Evolutionary conservation across 1,140 invertebrate species (phyloP).

Genomic region (Radopholus similis): DNA sequence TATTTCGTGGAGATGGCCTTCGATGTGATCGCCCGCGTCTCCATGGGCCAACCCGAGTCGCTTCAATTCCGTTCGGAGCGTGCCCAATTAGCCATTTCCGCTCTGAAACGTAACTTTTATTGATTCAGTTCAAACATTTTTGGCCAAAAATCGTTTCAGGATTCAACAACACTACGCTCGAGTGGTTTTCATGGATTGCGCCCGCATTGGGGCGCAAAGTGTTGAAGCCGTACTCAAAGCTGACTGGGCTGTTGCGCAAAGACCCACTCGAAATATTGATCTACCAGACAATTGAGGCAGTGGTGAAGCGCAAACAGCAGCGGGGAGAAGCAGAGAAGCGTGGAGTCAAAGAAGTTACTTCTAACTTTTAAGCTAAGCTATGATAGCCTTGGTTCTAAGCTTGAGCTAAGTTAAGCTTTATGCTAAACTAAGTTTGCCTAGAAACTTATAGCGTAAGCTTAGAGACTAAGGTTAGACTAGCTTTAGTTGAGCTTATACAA

Average conservation of each 20-base stretch:
- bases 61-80: conserved; percentile 34
- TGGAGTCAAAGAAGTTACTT: too few species aligned
- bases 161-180: conserved; percentile 4
- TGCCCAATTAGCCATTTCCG: neutral
- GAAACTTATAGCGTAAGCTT: too few species aligned
- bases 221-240: neutral
- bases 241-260: neutral
- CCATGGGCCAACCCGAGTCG: conserved; percentile 44
- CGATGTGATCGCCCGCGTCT: conserved; percentile 46
- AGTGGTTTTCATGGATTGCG: conserved; percentile 7
- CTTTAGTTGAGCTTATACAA: too few species aligned
- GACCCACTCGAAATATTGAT: neutral
- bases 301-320: neutral
- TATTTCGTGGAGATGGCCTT: conserved; percentile 48
- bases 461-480: too few species aligned
- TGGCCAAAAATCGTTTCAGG: too few species aligned
- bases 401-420: too few species aligned
- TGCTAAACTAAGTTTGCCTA: too few species aligned
- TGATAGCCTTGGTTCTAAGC: too few species aligned
- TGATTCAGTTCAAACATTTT: too few species aligned
- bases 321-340: neutral
- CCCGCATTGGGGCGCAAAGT: conserved; percentile 3
- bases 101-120: neutral
- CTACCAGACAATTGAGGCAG: neutral
- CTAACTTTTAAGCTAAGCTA: too few species aligned